Conservation (phyloP, 2,113 vertebrate genomes). For the Mixornis gularis region DNA sequence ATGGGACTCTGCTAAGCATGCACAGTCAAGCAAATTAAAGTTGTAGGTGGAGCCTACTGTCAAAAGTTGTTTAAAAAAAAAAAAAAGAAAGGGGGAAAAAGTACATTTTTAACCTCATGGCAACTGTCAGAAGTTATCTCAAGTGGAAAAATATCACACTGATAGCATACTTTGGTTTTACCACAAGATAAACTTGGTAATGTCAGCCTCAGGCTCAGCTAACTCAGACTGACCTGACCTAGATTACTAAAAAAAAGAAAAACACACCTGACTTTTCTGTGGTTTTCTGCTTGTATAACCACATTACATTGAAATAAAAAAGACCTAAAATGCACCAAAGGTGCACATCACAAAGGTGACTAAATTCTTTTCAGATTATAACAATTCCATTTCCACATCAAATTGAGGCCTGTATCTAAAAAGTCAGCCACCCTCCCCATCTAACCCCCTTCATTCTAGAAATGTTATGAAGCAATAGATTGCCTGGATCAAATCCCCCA, state of each 20-base stretch:
- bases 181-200: slow-evolving; percentile 30
- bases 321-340: background rate
- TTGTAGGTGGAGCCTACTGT: background rate
- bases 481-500: background rate
- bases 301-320: background rate
- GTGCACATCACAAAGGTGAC: background rate
- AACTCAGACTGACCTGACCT: slow-evolving; percentile 32
- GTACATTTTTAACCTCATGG: slow-evolving; percentile 17
- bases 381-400: background rate
- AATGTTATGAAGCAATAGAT: background rate
- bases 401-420: background rate
- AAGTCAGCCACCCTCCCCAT: background rate
- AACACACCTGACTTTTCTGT: background rate
- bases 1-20: background rate
- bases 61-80: background rate
- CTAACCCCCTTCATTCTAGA: background rate
- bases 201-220: slow-evolving; percentile 38
- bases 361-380: background rate
- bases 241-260: background rate
- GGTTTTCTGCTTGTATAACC: background rate
- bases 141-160: slow-evolving; percentile 36
- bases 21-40: background rate
- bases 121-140: slow-evolving; percentile 38
- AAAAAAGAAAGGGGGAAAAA: accelerated
- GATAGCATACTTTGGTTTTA: slow-evolving; percentile 28